Percentiles rank a stretch among this genome's conserved stretches.
These are phyloP conservation scores for Epinephelus lanceolatus DNA, from an alignment of 2,113 vertebrate species.

Conservation along the genomic window DNA sequence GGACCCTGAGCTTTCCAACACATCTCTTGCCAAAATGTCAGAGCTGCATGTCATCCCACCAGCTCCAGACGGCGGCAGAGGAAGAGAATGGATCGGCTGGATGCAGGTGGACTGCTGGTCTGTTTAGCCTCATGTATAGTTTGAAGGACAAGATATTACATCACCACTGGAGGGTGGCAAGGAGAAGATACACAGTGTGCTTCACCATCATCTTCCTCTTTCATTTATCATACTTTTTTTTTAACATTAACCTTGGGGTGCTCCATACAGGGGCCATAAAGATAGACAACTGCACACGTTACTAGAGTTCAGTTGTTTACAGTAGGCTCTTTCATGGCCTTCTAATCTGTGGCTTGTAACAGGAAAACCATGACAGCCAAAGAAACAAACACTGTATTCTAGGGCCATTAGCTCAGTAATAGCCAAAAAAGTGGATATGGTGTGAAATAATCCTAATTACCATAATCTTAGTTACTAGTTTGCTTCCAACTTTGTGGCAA, in stretches of 20 bases:
- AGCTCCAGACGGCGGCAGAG: not conserved
- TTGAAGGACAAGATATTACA: constrained; percentile 1
- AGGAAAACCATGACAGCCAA: not conserved
- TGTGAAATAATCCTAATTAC: too few species aligned
- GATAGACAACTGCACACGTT: not conserved
- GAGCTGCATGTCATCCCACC: not conserved
- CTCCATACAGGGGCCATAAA: not conserved
- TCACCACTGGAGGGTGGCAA: constrained; percentile 22
- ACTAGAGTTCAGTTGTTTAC: not conserved
- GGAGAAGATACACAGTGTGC: not conserved
- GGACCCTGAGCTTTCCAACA: constrained; percentile 44
- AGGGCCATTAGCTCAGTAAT: not conserved
- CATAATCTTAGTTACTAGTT: not conserved
- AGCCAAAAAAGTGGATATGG: too few species aligned
- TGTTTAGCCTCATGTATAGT: constrained; percentile 22
- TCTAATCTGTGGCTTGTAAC: not conserved
- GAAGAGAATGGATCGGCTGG: not conserved
- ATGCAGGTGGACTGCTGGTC: constrained; percentile 25
- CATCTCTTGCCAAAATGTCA: constrained; percentile 71
- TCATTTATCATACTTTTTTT: not conserved
- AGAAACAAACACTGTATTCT: not conserved
- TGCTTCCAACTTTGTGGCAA: not conserved
- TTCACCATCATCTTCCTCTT: not conserved
- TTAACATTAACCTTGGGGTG: not conserved
- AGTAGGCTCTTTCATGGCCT: not conserved